Conservation (phyloP, 2,797 vertebrate species). For the Austrolebias charrua region DNA sequence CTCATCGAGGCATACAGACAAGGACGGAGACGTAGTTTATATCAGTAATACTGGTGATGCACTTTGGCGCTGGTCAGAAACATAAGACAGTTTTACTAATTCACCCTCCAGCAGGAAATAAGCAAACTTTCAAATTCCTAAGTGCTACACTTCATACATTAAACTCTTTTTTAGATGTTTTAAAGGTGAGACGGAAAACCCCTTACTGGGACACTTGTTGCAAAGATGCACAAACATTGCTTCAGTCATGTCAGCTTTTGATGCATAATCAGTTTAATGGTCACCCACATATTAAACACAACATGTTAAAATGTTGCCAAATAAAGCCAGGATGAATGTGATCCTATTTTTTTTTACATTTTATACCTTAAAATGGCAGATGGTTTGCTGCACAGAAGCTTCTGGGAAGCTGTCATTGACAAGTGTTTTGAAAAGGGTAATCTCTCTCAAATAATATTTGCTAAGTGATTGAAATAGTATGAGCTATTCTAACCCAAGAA, state of each 20-base stretch:
- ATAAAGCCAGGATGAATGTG: neutral
- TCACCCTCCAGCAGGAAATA: neutral
- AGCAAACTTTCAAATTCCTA: constrained; percentile 1
- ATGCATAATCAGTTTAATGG: neutral
- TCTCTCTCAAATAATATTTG: constrained; percentile 1
- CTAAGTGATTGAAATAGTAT: neutral
- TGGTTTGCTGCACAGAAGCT: neutral
- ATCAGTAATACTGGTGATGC: constrained; percentile 3
- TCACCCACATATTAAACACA: neutral
- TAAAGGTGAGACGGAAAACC: neutral
- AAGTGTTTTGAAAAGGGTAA: neutral
- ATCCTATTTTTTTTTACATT: neutral
- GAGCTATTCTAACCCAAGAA: neutral
- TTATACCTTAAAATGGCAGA: neutral
- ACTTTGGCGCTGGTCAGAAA: neutral
- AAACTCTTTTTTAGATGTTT: neutral
- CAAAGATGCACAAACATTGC: neutral
- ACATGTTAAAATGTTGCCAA: neutral
- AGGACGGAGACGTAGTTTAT: neutral
- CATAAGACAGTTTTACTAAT: constrained; percentile 3
- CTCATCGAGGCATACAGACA: neutral
- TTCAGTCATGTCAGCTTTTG: neutral
- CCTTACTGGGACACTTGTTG: neutral
- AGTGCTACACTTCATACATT: neutral
- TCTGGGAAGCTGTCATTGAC: neutral